Base-by-base conservation (phyloP, 53 echinoderm and acorn worm genomes). In the Zoroaster sp. region DNA sequence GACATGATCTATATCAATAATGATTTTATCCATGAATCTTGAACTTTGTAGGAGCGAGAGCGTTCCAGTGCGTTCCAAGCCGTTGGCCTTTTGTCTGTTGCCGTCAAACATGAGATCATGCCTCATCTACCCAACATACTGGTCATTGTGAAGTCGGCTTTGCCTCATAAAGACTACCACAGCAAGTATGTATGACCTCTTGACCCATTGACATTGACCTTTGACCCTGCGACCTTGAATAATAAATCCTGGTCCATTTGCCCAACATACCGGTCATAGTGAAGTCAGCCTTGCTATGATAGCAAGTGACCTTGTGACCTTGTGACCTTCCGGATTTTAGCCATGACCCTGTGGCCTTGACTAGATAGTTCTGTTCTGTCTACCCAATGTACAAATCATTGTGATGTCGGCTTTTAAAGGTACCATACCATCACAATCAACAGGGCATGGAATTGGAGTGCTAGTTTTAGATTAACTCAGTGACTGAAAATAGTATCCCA, bases 41-140 rank as follows among this genome's bases (percentile, higher is more conserved):
- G 9, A 54, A 33, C 30, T 0, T 68, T 70, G 5, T 70, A 96
- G 96, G 96, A 96, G 21, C 88, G 95, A 47, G 96, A 96, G 69
- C 79, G 95, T 9, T 95, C 95, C 31, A 94, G 94, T 40, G 97
- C 95, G 30, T 97, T 97, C 87, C 97, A 93, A 34, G 97, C 97
- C 1, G 95, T 97, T 12, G 97, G 97, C 43, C 88, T 97, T 4
- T 87, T 97, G 30, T 92, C 97, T 7, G 97, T 97, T 1, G 97
- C 97, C 25, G 97, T 95, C 32, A 94, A 94, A 41, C 75, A 88
- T 25, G 88, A 97, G 75, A 97, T 97, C n/a, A 83, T 91, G 34
- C 94, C 92, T 11, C 92, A 97, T n/a, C 87, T 97, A 38, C 73
- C 66, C 40, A 95, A 95, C 87, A 97, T 97, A 65, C 69, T 97